Base-by-base conservation (phyloP, 2,888 invertebrate genomes). In the Cheilosia pagana region DNA sequence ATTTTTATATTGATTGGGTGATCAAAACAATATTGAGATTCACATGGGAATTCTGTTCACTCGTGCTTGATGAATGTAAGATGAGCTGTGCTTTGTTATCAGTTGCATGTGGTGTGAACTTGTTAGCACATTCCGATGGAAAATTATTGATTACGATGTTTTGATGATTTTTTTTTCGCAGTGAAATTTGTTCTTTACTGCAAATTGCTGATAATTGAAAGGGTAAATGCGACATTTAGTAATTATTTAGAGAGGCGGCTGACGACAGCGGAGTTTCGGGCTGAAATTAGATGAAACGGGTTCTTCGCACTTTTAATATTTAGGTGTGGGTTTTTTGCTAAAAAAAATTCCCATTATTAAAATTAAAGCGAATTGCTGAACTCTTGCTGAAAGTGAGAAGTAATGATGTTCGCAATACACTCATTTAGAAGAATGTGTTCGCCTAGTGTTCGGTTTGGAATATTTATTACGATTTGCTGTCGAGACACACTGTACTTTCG, bases 81-180 rank as follows among this genome's bases (percentile, higher is more conserved):
- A 12, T 57, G 70, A 50, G 57, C 45, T 57, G 21, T 6, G 23
- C 6, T 23, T 16, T 21, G 48, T 59, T 70, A 70, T 70, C 70
- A 70, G 70, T 16, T 16, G 25, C 39, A 50, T 50, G 23, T 70
- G 48, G 59, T 23, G 59, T 59, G 45, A 70, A 50, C 23, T 48
- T 70, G 68, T 45, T 45, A 67, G 53, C 43, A 39, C 45, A 10
- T 62, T 45, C 23, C 14, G 35, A 21, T 48, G 59, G 21, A 60
- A 39, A 59, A 3, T 35, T 48, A 48, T 50, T 59, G 71, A 60
- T 71, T 59, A 25, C 12, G 60, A 52, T 19, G 21, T 10, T 35
- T 21, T 35, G 52, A 19, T 10, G 12, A 39, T 45, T 16, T 45
- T 45, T 68, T 48, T 12, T 23, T 21, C 41, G 25, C 41, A 25